phyloP scores from a whole-genome alignment of 2,888 invertebrate species.

The Melipona beecheii region DNA sequence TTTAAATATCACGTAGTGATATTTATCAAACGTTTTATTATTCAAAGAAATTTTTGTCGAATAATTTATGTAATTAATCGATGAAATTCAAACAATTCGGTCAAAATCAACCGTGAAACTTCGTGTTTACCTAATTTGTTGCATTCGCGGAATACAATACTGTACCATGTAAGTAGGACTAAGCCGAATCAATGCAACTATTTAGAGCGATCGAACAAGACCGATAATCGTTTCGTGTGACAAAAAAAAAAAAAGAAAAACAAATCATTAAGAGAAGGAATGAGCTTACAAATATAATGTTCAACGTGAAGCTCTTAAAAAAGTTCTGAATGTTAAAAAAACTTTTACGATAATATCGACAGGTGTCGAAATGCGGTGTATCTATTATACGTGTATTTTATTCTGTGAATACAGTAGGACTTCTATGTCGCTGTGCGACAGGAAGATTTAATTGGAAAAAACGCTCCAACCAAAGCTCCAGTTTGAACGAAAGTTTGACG shows the following conservation, averaged over 20 bases:
- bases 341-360: constrained; percentile 69
- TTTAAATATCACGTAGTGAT: constrained; percentile 10
- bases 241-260: constrained; percentile 4
- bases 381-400: constrained; percentile 72
- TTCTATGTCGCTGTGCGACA: constrained; percentile 73
- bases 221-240: constrained; percentile 59
- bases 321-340: constrained; percentile 65
- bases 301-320: constrained; percentile 57
- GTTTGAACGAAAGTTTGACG: constrained; percentile 61
- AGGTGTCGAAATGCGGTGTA: constrained; percentile 68
- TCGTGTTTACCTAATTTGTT: constrained; percentile 72
- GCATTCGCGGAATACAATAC: constrained; percentile 70
- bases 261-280: constrained; percentile 48
- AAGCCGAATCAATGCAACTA: constrained; percentile 74
- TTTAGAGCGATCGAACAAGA: constrained; percentile 63
- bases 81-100: constrained; percentile 30
- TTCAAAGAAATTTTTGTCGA: constrained; percentile 23
- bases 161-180: constrained; percentile 70
- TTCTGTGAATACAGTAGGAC: constrained; percentile 72
- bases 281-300: constrained; percentile 65
- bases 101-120: constrained; percentile 62
- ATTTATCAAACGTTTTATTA: constrained; percentile 19
- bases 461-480: constrained; percentile 69
- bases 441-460: constrained; percentile 64
- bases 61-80: constrained; percentile 13